phyloP scores from a whole-genome alignment of 2,888 invertebrate species.

The Homarus gammarus region DNA sequence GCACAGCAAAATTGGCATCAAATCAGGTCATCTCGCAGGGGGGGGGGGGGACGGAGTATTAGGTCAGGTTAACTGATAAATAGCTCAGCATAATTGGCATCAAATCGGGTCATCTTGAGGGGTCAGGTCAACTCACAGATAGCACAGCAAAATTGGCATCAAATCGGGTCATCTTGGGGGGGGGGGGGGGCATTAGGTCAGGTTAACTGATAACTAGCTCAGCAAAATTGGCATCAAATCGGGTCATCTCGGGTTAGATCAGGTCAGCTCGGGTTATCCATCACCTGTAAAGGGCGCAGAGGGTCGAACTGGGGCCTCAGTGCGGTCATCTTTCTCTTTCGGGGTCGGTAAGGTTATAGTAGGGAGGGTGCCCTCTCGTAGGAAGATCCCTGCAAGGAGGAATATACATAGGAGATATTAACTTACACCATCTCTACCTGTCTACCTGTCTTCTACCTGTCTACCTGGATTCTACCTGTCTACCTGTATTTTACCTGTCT shows the following conservation, averaged over 20 bases:
- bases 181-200: not conserved
- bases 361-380: constrained; percentile 3
- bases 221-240: not conserved
- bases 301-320: not conserved
- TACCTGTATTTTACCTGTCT: too few species aligned
- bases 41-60: too few species aligned
- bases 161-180: not conserved
- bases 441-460: too few species aligned
- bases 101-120: not conserved
- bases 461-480: too few species aligned
- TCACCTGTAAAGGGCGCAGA: constrained; percentile 10
- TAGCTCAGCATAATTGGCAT: not conserved
- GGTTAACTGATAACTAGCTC: not conserved
- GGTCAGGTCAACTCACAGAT: not conserved
- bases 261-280: not conserved
- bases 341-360: not conserved
- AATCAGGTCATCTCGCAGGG: not conserved
- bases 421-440: too few species aligned
- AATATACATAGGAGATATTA: not conserved
- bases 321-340: not conserved
- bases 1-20: not conserved
- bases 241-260: not conserved
- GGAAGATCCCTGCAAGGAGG: constrained; percentile 14
- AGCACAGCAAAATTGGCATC: too few species aligned
- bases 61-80: not conserved